A percentile compares a stretch with the other conserved stretches of the same genome.
Evolutionary conservation across 2,113 vertebrate species (phyloP).

Genomic region (Hippocampus abdominalis): DNA sequence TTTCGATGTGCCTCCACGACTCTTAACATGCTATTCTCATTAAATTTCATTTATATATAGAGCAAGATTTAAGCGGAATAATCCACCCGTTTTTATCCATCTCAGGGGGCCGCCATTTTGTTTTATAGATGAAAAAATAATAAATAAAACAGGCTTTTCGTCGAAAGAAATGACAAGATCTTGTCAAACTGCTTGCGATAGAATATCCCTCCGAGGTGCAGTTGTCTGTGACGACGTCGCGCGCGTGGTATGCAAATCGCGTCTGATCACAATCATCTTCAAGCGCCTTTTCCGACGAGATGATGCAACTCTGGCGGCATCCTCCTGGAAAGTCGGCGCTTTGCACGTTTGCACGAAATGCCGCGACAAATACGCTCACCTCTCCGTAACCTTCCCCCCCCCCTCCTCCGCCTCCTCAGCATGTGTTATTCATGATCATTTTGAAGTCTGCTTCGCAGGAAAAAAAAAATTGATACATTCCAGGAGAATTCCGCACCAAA

Average conservation of each 20-base stretch:
- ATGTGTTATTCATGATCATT: constrained; percentile 41
- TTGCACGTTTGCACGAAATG: constrained; percentile 24
- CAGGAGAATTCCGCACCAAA: constrained; percentile 18
- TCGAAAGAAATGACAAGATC: not conserved
- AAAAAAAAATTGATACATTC: constrained; percentile 14
- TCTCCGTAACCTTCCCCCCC: constrained; percentile 23
- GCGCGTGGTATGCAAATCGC: constrained; percentile 25
- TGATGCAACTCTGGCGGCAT: constrained; percentile 25
- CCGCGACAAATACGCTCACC: constrained; percentile 36
- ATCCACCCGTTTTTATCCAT: too few relatives aligned
- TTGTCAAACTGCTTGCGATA: not conserved
- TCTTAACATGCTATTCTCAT: too few relatives aligned
- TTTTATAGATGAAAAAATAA: too few relatives aligned
- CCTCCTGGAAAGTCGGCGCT: constrained; percentile 26
- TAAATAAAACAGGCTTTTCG: not conserved
- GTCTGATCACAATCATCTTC: constrained; percentile 22
- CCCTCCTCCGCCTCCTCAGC: constrained; percentile 14
- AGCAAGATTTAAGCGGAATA: too few relatives aligned
- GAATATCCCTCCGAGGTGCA: constrained; percentile 1
- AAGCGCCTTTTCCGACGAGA: not conserved
- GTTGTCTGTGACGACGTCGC: constrained; percentile 15
- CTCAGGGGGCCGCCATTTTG: too few relatives aligned
- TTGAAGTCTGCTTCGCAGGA: constrained; percentile 25
- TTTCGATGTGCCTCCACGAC: too few relatives aligned
- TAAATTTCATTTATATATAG: too few relatives aligned